phyloP scores from a whole-genome alignment of 1,140 invertebrate species.

The Sycophila sp. region DNA sequence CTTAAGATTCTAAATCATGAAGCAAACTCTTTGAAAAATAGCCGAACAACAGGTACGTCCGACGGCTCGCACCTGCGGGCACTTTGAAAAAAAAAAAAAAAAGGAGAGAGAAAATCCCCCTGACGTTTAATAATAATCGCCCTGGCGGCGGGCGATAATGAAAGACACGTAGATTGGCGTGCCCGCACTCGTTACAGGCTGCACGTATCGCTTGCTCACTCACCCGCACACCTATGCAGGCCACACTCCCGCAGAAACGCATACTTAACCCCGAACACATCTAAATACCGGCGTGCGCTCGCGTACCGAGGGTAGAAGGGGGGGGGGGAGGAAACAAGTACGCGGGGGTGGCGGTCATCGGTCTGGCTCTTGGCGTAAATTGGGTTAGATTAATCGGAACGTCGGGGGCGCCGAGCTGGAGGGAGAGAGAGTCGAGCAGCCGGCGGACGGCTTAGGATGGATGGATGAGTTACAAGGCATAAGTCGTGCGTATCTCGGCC shows the following conservation, averaged over 20 bases:
- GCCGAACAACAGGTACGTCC: too few species aligned
- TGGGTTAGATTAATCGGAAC: conserved; percentile 49
- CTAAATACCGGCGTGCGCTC: background rate
- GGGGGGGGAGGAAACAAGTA: background rate
- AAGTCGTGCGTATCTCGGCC: conserved; percentile 47
- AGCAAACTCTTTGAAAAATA: too few species aligned
- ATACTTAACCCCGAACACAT: background rate
- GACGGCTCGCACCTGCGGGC: too few species aligned
- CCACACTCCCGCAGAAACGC: background rate
- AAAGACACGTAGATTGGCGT: too few species aligned
- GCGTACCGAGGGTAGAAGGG: background rate
- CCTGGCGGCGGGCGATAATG: too few species aligned
- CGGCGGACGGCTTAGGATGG: conserved; percentile 40
- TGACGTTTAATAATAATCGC: too few species aligned
- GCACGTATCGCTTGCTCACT: too few species aligned
- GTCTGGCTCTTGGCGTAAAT: conserved; percentile 40
- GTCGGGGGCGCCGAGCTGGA: conserved; percentile 27
- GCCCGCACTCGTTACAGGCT: too few species aligned
- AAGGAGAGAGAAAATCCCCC: too few species aligned
- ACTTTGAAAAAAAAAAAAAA: too few species aligned
- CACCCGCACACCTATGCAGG: too few species aligned
- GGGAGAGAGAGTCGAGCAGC: conserved; percentile 32
- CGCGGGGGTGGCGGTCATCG: conserved; percentile 32
- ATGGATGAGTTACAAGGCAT: conserved; percentile 50
- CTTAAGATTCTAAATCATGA: too few species aligned